phyloP scores from a whole-genome alignment of 2,113 vertebrate genomes.

The Fregetta grallaria region DNA sequence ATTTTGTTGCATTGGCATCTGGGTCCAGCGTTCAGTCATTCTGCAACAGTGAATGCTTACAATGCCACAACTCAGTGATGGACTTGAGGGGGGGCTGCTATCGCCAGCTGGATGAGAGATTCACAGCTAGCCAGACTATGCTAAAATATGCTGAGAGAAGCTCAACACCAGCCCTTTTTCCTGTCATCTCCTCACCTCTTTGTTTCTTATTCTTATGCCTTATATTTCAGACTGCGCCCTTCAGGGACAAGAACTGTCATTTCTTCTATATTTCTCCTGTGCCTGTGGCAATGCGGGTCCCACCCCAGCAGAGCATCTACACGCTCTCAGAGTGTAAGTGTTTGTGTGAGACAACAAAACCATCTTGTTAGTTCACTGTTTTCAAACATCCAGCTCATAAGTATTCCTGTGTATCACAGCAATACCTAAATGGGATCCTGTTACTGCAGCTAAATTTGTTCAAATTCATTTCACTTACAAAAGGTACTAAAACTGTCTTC shows the following conservation, averaged over 20 bases:
- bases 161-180: not conserved
- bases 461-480: constrained; percentile 16
- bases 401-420: not conserved
- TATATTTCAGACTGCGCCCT: not conserved
- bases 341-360: constrained; percentile 18
- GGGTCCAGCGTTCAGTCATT: not conserved
- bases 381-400: constrained; percentile 6
- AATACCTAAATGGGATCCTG: constrained; percentile 10
- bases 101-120: not conserved
- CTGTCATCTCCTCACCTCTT: not conserved
- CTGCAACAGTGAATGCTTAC: not conserved
- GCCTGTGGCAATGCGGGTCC: not conserved
- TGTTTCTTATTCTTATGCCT: not conserved
- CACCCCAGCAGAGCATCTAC: not conserved
- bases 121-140: constrained; percentile 21
- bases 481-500: not conserved
- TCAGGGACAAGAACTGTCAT: not conserved
- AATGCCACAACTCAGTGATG: not conserved
- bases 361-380: not conserved
- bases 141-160: constrained; percentile 36
- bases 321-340: not conserved
- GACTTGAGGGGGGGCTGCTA: not conserved
- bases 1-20: not conserved
- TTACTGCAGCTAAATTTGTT: not conserved
- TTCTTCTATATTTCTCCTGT: not conserved